phyloP scores from a whole-genome alignment of 2,888 invertebrate species.

The Cryptocheilus praepositus region DNA sequence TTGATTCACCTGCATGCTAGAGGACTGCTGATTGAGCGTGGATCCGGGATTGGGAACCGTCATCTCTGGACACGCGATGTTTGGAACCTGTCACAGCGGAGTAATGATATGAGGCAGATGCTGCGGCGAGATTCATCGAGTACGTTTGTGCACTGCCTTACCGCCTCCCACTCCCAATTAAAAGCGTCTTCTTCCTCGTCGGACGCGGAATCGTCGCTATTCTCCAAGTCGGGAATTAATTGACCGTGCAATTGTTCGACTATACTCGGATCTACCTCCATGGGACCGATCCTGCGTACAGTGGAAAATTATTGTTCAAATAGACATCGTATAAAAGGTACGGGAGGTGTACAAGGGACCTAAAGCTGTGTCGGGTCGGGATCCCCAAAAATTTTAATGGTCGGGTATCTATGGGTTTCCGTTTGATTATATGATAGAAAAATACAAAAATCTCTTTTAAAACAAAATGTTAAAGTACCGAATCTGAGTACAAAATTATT shows the following conservation, averaged over 20 bases:
- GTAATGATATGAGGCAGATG: not conserved
- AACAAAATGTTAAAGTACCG: too few relatives aligned
- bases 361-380: too few relatives aligned
- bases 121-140: not conserved
- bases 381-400: too few relatives aligned
- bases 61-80: constrained; percentile 77
- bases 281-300: constrained; percentile 78
- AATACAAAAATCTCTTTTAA: too few relatives aligned
- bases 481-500: too few relatives aligned
- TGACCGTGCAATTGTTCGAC: constrained; percentile 81
- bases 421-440: too few relatives aligned
- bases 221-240: constrained; percentile 79
- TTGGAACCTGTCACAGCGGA: constrained; percentile 75
- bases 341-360: too few relatives aligned
- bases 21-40: constrained; percentile 66
- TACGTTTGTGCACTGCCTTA: constrained; percentile 68
- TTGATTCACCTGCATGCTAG: constrained; percentile 72
- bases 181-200: constrained; percentile 84
- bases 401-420: too few relatives aligned
- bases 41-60: constrained; percentile 70
- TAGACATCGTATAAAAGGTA: too few relatives aligned
- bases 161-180: constrained; percentile 88
- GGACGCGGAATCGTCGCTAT: constrained; percentile 81
- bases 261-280: constrained; percentile 78
- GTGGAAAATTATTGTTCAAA: not conserved